Conservation (phyloP, 2,888 invertebrate species). For the Digitonthophagus gazella region DNA sequence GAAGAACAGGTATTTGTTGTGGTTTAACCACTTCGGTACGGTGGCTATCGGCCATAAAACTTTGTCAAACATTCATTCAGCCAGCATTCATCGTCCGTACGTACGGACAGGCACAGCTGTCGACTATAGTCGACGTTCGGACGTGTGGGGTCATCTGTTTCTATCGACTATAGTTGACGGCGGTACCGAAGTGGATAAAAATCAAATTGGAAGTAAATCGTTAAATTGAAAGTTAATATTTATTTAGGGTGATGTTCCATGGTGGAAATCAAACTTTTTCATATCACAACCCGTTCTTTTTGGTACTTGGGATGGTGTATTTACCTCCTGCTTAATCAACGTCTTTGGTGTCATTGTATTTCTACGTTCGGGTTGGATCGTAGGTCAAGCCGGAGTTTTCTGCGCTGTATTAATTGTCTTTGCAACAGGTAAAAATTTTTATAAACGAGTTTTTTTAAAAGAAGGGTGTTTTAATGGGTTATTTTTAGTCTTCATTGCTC, state of each 20-base stretch:
- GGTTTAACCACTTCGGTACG: too few relatives aligned
- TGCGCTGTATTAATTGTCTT: conserved; percentile 79
- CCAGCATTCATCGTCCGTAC: too few relatives aligned
- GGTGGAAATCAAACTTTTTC: conserved; percentile 97
- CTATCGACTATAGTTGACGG: neutral
- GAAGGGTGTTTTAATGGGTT: too few relatives aligned
- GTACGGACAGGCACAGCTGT: too few relatives aligned
- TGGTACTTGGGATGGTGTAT: conserved; percentile 98
- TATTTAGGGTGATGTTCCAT: conserved; percentile 81
- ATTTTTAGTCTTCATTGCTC: conserved; percentile 73
- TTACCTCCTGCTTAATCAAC: conserved; percentile 95
- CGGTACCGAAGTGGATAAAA: neutral
- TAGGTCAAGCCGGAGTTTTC: conserved; percentile 83
- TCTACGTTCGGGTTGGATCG: conserved; percentile 95
- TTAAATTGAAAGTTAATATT: conserved; percentile 41
- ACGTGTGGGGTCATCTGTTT: too few relatives aligned
- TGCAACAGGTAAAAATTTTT: conserved; percentile 67
- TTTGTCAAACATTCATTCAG: neutral
- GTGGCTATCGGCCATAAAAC: neutral
- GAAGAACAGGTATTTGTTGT: conserved; percentile 84
- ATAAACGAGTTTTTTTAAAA: neutral
- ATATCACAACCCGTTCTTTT: conserved; percentile 94
- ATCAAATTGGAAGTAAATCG: neutral
- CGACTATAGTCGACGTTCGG: neutral
- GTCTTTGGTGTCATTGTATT: conserved; percentile 98